phyloP scores from a whole-genome alignment of 2,888 invertebrate species.

The Acanthopleura granulata region DNA sequence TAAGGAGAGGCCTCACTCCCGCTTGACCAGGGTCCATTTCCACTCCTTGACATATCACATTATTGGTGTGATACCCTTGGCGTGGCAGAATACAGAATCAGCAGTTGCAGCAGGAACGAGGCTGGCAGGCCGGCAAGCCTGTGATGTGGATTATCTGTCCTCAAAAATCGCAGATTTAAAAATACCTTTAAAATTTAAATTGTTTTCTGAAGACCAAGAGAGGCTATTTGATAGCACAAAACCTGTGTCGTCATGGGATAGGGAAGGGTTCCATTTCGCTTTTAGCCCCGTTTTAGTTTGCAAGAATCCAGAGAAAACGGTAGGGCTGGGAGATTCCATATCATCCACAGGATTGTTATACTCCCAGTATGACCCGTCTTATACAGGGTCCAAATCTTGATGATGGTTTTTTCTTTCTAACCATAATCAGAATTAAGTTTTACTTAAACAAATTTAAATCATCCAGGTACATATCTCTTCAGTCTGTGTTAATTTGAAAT shows the following conservation, averaged over 20 bases:
- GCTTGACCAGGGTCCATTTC: conserved; percentile 71
- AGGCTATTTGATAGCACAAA: conserved; percentile 51
- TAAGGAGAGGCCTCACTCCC: conserved; percentile 52
- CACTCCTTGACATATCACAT: conserved; percentile 72
- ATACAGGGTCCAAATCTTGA: too few species aligned
- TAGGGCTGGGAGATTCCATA: conserved; percentile 72
- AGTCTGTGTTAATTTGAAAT: too few species aligned
- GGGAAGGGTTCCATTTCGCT: conserved; percentile 67
- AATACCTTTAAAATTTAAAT: conserved; percentile 63
- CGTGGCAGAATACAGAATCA: conserved; percentile 69
- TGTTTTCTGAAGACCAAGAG: conserved; percentile 50
- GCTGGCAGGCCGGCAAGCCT: conserved; percentile 69
- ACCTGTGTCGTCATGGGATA: conserved; percentile 69
- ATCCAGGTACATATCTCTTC: too few species aligned
- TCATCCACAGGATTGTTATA: conserved; percentile 70
- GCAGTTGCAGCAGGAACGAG: conserved; percentile 71
- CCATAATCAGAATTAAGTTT: too few species aligned
- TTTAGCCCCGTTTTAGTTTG: conserved; percentile 72
- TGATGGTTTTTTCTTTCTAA: too few species aligned
- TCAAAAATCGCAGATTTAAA: conserved; percentile 66
- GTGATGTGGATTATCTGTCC: conserved; percentile 53
- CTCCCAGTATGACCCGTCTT: conserved; percentile 53
- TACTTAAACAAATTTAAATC: too few species aligned
- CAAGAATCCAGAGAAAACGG: conserved; percentile 69
- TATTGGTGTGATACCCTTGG: conserved; percentile 61